Evolutionary conservation across 2,888 invertebrate species (phyloP).

Genomic region (Calameuta idolon): DNA sequence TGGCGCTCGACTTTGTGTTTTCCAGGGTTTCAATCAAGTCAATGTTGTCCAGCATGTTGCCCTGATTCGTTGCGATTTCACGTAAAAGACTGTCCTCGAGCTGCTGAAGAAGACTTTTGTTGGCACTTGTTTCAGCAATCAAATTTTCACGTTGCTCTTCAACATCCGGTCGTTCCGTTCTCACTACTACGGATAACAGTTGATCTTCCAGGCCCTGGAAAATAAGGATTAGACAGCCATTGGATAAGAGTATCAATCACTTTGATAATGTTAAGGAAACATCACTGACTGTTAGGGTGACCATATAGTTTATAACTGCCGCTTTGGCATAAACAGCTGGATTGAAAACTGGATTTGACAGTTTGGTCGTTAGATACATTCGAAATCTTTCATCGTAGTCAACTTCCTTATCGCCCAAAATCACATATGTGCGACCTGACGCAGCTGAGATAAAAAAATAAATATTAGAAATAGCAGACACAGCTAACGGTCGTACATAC

Average conservation of each 20-base stretch:
- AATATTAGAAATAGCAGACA: conserved; percentile 13
- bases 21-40: conserved; percentile 88
- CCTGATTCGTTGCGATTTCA: conserved; percentile 87
- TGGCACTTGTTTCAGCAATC: conserved; percentile 86
- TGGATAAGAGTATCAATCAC: conserved; percentile 14
- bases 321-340: conserved; percentile 89
- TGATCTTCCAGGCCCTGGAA: conserved; percentile 88
- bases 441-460: conserved; percentile 65
- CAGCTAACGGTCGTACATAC: conserved; percentile 58
- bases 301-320: conserved; percentile 91
- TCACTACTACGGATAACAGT: conserved; percentile 88
- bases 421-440: conserved; percentile 83
- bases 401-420: conserved; percentile 89
- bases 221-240: conserved; percentile 6
- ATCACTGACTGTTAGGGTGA: conserved; percentile 78
- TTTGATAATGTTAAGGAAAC: conserved; percentile 4
- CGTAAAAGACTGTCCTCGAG: conserved; percentile 87
- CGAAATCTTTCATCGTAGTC: conserved; percentile 91
- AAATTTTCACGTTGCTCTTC: conserved; percentile 88
- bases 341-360: conserved; percentile 88
- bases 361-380: conserved; percentile 90
- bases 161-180: conserved; percentile 86
- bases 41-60: conserved; percentile 93
- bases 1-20: conserved; percentile 88
- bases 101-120: conserved; percentile 84